These are phyloP conservation scores for Damaliscus lunatus DNA, from an alignment of 2,113 vertebrate genomes.

Conservation along the genomic window DNA sequence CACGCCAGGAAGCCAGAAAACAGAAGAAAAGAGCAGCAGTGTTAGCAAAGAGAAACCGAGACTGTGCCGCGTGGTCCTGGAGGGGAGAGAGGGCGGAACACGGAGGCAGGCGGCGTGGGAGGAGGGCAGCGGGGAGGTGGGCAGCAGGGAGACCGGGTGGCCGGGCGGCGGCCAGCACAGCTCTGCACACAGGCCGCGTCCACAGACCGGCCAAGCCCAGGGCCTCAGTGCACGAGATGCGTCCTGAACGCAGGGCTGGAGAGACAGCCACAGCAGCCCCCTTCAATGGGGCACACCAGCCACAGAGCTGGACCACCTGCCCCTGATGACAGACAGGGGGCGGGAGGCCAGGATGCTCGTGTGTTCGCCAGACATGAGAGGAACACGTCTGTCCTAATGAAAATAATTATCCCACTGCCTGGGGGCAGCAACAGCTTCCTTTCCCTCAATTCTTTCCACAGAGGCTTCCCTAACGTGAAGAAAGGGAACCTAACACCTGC, in stretches of 20 bases:
- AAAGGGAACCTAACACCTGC: background rate
- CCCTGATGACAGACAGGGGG: fast-evolving
- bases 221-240: fast-evolving
- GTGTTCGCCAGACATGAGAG: fast-evolving
- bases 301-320: too few species aligned
- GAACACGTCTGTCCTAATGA: fast-evolving
- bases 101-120: background rate
- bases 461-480: background rate
- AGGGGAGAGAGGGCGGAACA: background rate
- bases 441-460: background rate
- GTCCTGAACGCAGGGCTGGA: fast-evolving
- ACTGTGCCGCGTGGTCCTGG: fast-evolving
- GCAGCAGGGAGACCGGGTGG: background rate
- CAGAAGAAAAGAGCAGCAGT: fast-evolving
- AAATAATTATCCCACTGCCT: fast-evolving
- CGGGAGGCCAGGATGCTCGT: fast-evolving
- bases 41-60: background rate
- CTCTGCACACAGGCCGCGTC: background rate
- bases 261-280: fast-evolving
- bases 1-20: fast-evolving
- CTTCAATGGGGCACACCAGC: background rate
- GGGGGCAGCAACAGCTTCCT: background rate
- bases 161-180: fast-evolving
- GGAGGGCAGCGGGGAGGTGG: too few species aligned
- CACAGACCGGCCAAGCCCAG: background rate